phyloP scores from a whole-genome alignment of 2,888 invertebrate species.

The Xestia sexstrigata region DNA sequence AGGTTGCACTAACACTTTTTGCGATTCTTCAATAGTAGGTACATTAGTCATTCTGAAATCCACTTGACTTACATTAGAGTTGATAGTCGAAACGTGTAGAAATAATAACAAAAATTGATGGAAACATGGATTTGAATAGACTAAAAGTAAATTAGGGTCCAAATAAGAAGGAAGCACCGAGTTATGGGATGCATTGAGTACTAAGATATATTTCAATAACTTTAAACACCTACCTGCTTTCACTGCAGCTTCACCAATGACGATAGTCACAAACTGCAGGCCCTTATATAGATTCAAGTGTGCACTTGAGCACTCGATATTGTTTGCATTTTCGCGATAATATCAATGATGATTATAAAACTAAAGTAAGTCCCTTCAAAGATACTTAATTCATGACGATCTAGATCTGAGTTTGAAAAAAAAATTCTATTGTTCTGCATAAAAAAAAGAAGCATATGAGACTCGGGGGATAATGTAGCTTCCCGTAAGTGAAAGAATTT shows the following conservation, averaged over 20 bases:
- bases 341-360: background rate
- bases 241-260: slow-evolving; percentile 4
- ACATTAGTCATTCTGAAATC: background rate
- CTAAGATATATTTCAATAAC: background rate
- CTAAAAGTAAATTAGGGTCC: background rate
- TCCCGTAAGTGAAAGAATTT: too few relatives aligned
- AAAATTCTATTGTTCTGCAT: too few relatives aligned
- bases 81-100: background rate
- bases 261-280: background rate
- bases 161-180: background rate
- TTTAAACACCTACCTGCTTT: slow-evolving; percentile 10
- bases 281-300: slow-evolving; percentile 23
- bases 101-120: background rate
- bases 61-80: background rate
- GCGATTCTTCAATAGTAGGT: background rate
- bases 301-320: slow-evolving; percentile 5
- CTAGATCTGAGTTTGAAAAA: background rate
- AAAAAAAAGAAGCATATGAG: too few relatives aligned
- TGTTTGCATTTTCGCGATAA: slow-evolving; percentile 11
- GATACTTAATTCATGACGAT: background rate
- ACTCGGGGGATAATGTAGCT: too few relatives aligned
- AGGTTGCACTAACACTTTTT: background rate
- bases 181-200: background rate
- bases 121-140: background rate
- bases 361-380: background rate